Percentiles rank a stretch among this genome's conserved stretches.
These are phyloP conservation scores for Panagrolaimus sp. DNA, from an alignment of 1,140 invertebrate genomes.

Conservation along the genomic window DNA sequence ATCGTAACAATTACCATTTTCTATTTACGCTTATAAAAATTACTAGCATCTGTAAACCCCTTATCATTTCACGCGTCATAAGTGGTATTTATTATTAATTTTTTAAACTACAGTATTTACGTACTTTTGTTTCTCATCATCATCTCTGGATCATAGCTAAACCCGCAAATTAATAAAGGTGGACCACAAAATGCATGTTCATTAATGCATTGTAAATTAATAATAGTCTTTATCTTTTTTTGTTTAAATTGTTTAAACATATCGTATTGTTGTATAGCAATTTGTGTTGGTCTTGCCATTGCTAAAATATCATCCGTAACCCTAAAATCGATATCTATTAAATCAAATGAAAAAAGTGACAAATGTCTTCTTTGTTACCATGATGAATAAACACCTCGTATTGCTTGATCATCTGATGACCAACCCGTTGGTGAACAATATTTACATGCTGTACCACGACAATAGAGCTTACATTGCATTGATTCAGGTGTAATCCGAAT, in stretches of 20 bases:
- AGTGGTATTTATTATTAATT: too few species aligned
- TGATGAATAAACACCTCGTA: conserved; percentile 37
- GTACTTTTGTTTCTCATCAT: conserved; percentile 40
- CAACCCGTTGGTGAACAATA: conserved; percentile 33
- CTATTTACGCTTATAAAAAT: too few species aligned
- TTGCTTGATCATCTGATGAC: conserved; percentile 27
- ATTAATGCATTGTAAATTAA: conserved; percentile 38
- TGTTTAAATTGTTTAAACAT: conserved; percentile 39
- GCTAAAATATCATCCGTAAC: conserved; percentile 41
- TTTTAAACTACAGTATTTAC: background rate
- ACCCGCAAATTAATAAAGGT: conserved; percentile 33
- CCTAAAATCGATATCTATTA: conserved; percentile 26
- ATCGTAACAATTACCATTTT: too few species aligned
- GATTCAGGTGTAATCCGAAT: conserved; percentile 41
- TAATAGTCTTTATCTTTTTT: conserved; percentile 27
- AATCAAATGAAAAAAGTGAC: background rate
- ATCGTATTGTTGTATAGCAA: conserved; percentile 31
- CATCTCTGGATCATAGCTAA: conserved; percentile 43
- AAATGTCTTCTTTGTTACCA: too few species aligned
- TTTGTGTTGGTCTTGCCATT: conserved; percentile 40
- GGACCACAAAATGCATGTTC: conserved; percentile 45
- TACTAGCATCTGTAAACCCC: too few species aligned
- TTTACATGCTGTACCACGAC: conserved; percentile 33
- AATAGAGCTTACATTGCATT: conserved; percentile 48
- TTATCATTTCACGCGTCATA: too few species aligned